phyloP scores from a whole-genome alignment of 2,113 vertebrate species.

The Tiliqua scincoides region DNA sequence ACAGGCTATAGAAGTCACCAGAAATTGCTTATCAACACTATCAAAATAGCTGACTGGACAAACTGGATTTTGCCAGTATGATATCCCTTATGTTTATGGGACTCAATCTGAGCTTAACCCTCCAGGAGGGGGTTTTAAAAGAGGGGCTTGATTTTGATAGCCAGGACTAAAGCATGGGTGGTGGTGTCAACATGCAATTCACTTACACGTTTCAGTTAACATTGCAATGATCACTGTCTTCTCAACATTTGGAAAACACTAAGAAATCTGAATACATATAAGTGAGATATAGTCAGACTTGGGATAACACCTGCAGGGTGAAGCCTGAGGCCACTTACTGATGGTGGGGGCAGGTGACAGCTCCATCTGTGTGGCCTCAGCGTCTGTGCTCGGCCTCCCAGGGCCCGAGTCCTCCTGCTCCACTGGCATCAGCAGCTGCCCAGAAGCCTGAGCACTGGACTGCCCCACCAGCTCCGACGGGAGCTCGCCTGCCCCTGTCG shows the following conservation, averaged over 20 bases:
- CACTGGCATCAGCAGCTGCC: slow-evolving; percentile 77
- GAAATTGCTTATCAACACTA: neutral
- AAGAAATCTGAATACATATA: neutral
- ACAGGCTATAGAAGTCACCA: neutral
- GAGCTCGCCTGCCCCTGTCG: slow-evolving; percentile 76
- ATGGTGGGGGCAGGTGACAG: slow-evolving; percentile 91
- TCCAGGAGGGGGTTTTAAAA: neutral
- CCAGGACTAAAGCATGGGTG: neutral
- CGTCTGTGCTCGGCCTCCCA: slow-evolving; percentile 82
- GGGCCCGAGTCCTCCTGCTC: slow-evolving; percentile 80
- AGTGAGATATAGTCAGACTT: neutral
- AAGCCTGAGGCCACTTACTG: slow-evolving; percentile 74
- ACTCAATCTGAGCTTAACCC: neutral
- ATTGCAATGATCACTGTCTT: neutral
- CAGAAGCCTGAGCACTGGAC: slow-evolving; percentile 57
- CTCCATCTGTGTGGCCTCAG: slow-evolving; percentile 93
- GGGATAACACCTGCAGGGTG: neutral
- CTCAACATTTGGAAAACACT: neutral
- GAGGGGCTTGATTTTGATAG: neutral
- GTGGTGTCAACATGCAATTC: neutral
- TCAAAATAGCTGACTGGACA: neutral
- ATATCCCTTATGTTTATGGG: neutral
- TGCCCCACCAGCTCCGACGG: slow-evolving; percentile 78
- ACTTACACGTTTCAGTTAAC: neutral
- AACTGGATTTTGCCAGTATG: neutral